Conservation (phyloP, 2,113 vertebrate species). For the Phalacrocorax pelagicus region DNA sequence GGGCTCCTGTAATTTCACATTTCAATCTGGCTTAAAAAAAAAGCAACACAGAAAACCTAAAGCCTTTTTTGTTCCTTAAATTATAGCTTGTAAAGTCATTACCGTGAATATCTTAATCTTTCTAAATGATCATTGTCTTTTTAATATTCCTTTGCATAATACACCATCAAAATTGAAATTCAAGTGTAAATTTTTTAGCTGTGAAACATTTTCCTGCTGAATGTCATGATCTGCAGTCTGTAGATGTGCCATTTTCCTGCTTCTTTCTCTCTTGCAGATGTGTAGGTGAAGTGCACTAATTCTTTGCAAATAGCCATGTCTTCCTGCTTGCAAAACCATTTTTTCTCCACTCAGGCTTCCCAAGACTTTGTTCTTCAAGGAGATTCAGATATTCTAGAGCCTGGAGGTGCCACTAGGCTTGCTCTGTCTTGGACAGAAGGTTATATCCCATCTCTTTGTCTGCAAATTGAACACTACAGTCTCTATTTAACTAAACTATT, state of each 20-base stretch:
- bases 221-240: neutral
- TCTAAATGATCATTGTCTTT: slow-evolving; percentile 25
- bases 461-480: neutral
- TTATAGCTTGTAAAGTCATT: slow-evolving; percentile 11
- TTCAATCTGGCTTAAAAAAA: neutral
- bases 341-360: neutral
- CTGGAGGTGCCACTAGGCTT: neutral
- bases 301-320: neutral
- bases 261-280: neutral
- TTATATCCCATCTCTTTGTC: neutral
- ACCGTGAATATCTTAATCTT: slow-evolving; percentile 24
- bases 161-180: neutral
- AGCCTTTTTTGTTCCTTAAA: slow-evolving; percentile 17
- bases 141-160: slow-evolving; percentile 13
- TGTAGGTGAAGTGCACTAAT: neutral
- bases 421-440: neutral
- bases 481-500: neutral
- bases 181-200: neutral
- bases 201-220: neutral
- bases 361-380: neutral
- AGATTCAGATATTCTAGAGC: neutral
- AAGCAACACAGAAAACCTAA: neutral
- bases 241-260: neutral
- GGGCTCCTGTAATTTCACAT: neutral
- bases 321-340: neutral